Evolutionary conservation across 2,113 vertebrate species (phyloP).

Genomic region (Pipra filicauda): DNA sequence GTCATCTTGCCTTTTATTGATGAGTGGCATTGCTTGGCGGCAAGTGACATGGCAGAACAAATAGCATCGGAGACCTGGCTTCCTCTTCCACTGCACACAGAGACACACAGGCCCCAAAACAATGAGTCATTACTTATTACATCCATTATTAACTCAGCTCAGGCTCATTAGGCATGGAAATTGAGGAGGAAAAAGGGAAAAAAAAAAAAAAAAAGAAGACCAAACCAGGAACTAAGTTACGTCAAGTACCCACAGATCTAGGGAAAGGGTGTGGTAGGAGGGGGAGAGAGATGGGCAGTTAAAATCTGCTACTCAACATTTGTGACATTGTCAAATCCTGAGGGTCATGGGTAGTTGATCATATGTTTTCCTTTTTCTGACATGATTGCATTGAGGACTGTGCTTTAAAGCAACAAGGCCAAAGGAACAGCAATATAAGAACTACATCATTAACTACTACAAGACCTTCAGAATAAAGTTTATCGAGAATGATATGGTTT

Average conservation of each 20-base stretch:
- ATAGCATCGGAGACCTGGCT: conserved; percentile 77
- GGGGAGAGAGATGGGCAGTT: conserved; percentile 40
- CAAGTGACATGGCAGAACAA: conserved; percentile 84
- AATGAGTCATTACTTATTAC: conserved; percentile 89
- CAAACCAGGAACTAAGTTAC: conserved; percentile 53
- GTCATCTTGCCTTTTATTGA: conserved; percentile 88
- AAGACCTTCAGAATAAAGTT: conserved; percentile 53
- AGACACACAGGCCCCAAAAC: conserved; percentile 72
- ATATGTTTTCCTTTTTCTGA: conserved; percentile 70
- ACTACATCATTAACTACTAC: conserved; percentile 51
- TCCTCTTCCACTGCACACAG: conserved; percentile 67
- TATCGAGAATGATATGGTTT: background rate
- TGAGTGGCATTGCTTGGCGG: conserved; percentile 82
- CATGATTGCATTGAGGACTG: conserved; percentile 52
- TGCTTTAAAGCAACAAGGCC: conserved; percentile 47
- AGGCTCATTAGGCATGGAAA: conserved; percentile 86
- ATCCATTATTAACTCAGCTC: conserved; percentile 87
- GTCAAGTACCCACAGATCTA: conserved; percentile 36
- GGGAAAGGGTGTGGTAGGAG: background rate
- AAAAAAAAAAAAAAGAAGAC: background rate
- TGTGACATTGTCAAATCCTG: conserved; percentile 72
- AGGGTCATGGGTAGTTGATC: conserved; percentile 68
- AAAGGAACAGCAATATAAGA: conserved; percentile 9
- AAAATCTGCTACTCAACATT: conserved; percentile 66
- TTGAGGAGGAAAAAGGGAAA: conserved; percentile 64